Base-by-base conservation (phyloP, 2,888 invertebrate genomes). In the Drosophila anomelani region DNA sequence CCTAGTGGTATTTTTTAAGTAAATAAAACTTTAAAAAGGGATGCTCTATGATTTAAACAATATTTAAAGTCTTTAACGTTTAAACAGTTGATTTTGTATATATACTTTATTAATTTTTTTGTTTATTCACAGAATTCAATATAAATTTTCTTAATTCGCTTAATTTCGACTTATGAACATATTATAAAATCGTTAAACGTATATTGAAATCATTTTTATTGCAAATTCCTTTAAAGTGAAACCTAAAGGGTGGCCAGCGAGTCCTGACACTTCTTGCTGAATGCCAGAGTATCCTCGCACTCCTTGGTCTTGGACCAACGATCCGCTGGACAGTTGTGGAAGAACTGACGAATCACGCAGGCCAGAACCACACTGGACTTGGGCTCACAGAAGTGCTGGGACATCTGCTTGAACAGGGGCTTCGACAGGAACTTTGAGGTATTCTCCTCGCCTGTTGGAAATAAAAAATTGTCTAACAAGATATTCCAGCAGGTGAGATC, bases 251-350 rank as follows among this genome's bases (percentile, higher is more conserved):
- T 78, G 1, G 57, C 51, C 32, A 69, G 66, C 5, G 74, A 47
- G 47, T 90, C 79, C 15, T 77, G 78, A 39, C 90, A 90, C 6
- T 72, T 78, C 34, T 75, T 72, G 63, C 89, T 89, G 36, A 85
- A 83, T 9, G 63, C 61, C 49, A 89, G 54, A 2, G 81, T 68
- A 1, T 73, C 71, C 34, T 77, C 66, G 38, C 91, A 91, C 44
- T 90, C 88, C 36, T 75, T 59, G 3, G 80, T 79, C 44, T 83
- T 75, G 9, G 86, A 56, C 90, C 91, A 90, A 20, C 91, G 90
- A 46, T 51, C 74, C 0, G 63, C 60, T 4, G 90, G 91, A 17
- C 91, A 90, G 26, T 90, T 90, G 57, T 86, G 90, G 29, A 90
- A 90, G 68, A 90, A 90, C 34, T 89, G 77, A 1, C 77, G 68